These are phyloP conservation scores for Amphipyra berbera DNA, from an alignment of 2,888 invertebrate species.

Conservation along the genomic window DNA sequence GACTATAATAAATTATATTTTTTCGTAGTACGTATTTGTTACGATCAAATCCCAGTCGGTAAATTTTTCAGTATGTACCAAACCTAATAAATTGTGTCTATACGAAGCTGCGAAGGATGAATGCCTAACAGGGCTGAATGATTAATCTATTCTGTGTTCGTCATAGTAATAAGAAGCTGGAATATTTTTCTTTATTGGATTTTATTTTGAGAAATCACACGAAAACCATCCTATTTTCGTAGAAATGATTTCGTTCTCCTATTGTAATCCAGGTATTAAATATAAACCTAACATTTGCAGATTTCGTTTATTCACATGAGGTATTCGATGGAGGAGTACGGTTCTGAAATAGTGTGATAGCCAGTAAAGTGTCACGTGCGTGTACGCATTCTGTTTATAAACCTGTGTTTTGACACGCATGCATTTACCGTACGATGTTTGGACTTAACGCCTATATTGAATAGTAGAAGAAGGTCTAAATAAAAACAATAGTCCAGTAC, in stretches of 20 bases:
- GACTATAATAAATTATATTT: constrained; percentile 54
- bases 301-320: not conserved
- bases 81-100: constrained; percentile 40
- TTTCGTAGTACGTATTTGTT: constrained; percentile 50
- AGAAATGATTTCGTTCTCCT: not conserved
- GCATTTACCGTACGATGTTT: constrained; percentile 22
- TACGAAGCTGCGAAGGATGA: constrained; percentile 31
- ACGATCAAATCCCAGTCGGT: constrained; percentile 44
- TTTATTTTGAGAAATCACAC: constrained; percentile 4
- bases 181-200: constrained; percentile 11
- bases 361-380: constrained; percentile 13
- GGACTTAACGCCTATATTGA: constrained; percentile 20
- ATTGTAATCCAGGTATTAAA: not conserved
- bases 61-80: constrained; percentile 37
- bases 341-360: constrained; percentile 11
- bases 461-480: constrained; percentile 11
- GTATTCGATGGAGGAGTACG: not conserved
- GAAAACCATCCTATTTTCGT: not conserved
- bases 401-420: constrained; percentile 6
- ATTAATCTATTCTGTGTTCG: constrained; percentile 40
- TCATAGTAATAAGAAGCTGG: constrained; percentile 25
- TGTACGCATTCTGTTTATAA: constrained; percentile 20
- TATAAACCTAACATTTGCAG: not conserved
- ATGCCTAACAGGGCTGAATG: constrained; percentile 33
- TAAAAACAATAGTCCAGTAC: constrained; percentile 24